Evolutionary conservation across 92 coral and sea anemone genomes (phyloP), one percentile per base, ranked within the genome.

Genomic region (Phenganax marumi): DNA sequence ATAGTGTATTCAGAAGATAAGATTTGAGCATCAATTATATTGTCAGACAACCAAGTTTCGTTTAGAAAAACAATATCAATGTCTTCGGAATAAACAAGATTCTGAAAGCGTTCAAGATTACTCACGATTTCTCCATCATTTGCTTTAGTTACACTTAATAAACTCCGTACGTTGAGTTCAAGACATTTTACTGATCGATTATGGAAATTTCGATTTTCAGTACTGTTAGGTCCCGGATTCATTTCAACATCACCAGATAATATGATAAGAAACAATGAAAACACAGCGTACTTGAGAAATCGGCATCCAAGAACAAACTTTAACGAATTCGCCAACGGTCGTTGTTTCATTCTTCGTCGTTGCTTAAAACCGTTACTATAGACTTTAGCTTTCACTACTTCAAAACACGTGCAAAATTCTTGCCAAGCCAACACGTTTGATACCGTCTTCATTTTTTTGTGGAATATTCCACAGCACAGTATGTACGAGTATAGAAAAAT

Each of bases 161-260:
- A 72, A 46, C 77, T 72, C 53, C 77, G 77, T 8, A 25, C 77
- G 51, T 72, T 72, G 26, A 72, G 51, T 11, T 18, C 19, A 72
- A 72, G 54, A 46, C 77, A 72, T 22, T 68, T 68, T 9, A 68
- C 49, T 16, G n/a, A 6, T 70, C 10, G 52, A 11, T 70, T 62
- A 62, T 19, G 68, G 33, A 21, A 62, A 21, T 10, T 6, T 18
- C 11, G 43, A 18, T 62, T 62, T 18, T 9, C 75, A 11, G 26
- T 26, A 33, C 52, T 43, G 12, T 1, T 75, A 54, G 83, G 81
- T 12, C 86, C 86, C n/a, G 86, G 86, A 54, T 83, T 83, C 14
- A 74, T 46, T 77, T 83, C 82, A 63, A 83, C 76, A 52, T 83
- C 86, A 23, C 86, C 86, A 24, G 84, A 83, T n/a, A 83, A 56